Percentiles rank a stretch among this genome's conserved stretches.
phyloP scores from a whole-genome alignment of 2,888 invertebrate species.

The Molanna angustata region DNA sequence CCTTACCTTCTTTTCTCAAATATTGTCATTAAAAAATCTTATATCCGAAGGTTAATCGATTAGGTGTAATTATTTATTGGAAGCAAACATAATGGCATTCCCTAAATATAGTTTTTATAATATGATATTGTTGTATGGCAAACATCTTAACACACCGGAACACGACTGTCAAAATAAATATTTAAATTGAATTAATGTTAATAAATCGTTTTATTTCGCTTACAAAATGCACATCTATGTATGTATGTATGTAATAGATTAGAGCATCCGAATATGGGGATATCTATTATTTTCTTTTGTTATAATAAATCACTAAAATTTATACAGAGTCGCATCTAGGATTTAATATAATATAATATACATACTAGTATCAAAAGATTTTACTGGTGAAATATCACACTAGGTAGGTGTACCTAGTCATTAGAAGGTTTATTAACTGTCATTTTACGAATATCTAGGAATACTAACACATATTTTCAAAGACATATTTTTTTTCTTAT shows the following conservation, averaged over 20 bases:
- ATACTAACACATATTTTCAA: too few relatives aligned
- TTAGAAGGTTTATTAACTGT: too few relatives aligned
- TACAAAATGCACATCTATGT: conserved; percentile 12
- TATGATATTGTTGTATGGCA: neutral
- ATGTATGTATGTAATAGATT: too few relatives aligned
- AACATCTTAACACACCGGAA: conserved; percentile 5
- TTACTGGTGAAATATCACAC: too few relatives aligned
- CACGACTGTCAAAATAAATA: conserved; percentile 15
- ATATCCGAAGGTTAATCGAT: too few relatives aligned
- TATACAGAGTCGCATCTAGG: neutral
- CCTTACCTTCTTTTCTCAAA: too few relatives aligned
- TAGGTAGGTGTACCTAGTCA: too few relatives aligned
- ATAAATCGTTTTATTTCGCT: conserved; percentile 11
- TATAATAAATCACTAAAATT: conserved; percentile 6
- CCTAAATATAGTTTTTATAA: neutral
- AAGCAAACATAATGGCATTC: neutral
- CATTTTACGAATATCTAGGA: too few relatives aligned
- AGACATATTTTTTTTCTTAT: too few relatives aligned
- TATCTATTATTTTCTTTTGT: conserved; percentile 13
- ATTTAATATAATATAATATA: neutral
- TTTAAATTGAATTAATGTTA: conserved; percentile 12
- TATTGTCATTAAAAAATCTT: too few relatives aligned
- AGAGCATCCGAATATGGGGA: conserved; percentile 10
- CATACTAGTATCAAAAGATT: neutral
- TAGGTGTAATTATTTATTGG: too few relatives aligned